Evolutionary conservation across 2,888 invertebrate species (phyloP), one percentile per base, ranked within the genome.

Genomic region (Andrena bicolor): DNA sequence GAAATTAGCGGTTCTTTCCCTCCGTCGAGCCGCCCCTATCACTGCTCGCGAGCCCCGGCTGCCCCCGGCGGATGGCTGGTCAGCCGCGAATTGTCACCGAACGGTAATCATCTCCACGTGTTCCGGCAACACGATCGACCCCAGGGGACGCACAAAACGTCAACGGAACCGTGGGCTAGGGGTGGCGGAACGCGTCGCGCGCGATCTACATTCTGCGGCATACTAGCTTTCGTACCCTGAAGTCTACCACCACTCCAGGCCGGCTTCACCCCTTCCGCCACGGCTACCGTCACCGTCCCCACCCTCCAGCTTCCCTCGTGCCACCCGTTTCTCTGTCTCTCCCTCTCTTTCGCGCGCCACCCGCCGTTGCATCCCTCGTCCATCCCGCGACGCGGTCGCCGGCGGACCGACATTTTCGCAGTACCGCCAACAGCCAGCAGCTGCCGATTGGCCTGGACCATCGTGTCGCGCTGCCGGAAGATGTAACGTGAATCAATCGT

Each of bases 151-250:
- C 68, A 63, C 30, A 60, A 60, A 41, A 66, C 51, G 69, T 74
- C 70, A 66, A 79, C 81, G 81, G 60, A 68, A 83, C 71, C 65
- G 85, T 60, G 83, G 75, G 77, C 69, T 71, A 70, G 80, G 84
- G 84, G 82, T 77, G 75, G 84, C 88, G 87, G 81, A 88, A 82
- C 89, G 90, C 92, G 92, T 92, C 92, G 90, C 91, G 90, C 91
- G 90, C 93, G 92, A 92, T 88, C 92, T 92, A 90, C 92, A 92
- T 90, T 93, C 93, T 90, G 92, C 92, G 92, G 91, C 92, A 90
- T 88, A 93, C 93, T 93, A 93, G 92, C 91, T 90, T 86, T 89
- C 89, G 85, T 90, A 89, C 91, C 91, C 90, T 90, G 91, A 89
- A 90, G 88, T 91, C 89, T 91, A 48, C 84, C 88, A 80, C 85